Conservation (phyloP, 2,888 invertebrate species). For the Tridacna crocea region DNA sequence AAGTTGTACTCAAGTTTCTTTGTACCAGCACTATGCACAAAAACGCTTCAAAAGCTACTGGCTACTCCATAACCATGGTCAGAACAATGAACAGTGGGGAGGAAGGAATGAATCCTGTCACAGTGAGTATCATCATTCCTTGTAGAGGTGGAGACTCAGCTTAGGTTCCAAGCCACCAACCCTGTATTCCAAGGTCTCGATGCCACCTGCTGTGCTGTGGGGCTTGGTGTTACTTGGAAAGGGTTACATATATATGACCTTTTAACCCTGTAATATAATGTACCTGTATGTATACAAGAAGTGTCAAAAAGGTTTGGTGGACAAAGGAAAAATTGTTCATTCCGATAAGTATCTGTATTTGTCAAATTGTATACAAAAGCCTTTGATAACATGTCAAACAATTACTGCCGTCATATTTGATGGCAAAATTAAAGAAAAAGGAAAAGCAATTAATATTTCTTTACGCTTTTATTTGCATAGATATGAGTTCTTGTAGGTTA, state of each 20-base stretch:
- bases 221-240: neutral
- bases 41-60: neutral
- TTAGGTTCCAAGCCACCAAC: neutral
- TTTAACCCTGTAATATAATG: too few species aligned
- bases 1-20: neutral
- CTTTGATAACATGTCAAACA: neutral
- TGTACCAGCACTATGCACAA: neutral
- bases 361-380: neutral
- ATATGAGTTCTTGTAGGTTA: slow-evolving; percentile 7
- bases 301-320: neutral
- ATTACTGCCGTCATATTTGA: too few species aligned
- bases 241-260: too few species aligned
- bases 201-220: neutral
- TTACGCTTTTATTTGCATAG: slow-evolving; percentile 4
- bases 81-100: neutral
- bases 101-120: neutral
- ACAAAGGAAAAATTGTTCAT: neutral
- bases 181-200: neutral
- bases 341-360: neutral
- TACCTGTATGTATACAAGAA: too few species aligned
- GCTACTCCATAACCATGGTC: neutral
- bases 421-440: too few species aligned
- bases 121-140: neutral
- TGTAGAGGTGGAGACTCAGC: neutral
- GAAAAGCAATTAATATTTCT: neutral